A percentile compares a stretch with the other conserved stretches of the same genome.
Conservation (phyloP, 2,797 vertebrate genomes). For the Babyrousa celebensis region DNA sequence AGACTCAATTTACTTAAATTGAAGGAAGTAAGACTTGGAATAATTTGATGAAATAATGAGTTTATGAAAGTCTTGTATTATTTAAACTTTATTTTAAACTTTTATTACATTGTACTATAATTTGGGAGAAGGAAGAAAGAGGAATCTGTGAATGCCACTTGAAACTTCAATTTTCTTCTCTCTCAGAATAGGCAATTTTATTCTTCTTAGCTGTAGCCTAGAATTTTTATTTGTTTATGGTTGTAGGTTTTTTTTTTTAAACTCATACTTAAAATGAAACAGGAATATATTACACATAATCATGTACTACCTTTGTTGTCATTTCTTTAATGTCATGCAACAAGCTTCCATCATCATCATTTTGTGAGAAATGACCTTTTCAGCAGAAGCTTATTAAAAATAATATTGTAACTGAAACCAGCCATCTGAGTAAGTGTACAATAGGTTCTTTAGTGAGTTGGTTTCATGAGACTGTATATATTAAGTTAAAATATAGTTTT, state of each 20-base stretch:
- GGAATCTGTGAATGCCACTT: slow-evolving; percentile 14
- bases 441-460: slow-evolving; percentile 30
- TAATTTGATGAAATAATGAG: slow-evolving; percentile 51
- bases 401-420: background rate
- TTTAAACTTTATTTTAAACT: slow-evolving; percentile 35
- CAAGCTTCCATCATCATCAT: slow-evolving; percentile 26
- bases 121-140: slow-evolving; percentile 35
- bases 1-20: slow-evolving; percentile 64
- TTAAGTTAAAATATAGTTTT: slow-evolving; percentile 36
- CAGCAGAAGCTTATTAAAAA: slow-evolving; percentile 27
- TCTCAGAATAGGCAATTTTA: slow-evolving; percentile 15
- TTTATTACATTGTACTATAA: background rate
- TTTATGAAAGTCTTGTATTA: slow-evolving; percentile 30
- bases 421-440: background rate
- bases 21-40: slow-evolving; percentile 40
- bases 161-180: slow-evolving; percentile 37
- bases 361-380: slow-evolving; percentile 30
- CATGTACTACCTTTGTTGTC: background rate
- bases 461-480: slow-evolving; percentile 8
- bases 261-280: slow-evolving; percentile 4
- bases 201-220: background rate
- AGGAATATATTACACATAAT: background rate
- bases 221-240: slow-evolving; percentile 54
- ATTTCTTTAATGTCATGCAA: slow-evolving; percentile 38
- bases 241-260: background rate